These are phyloP conservation scores for Hetaerina titia DNA, from an alignment of 2,888 invertebrate genomes.

Conservation along the genomic window DNA sequence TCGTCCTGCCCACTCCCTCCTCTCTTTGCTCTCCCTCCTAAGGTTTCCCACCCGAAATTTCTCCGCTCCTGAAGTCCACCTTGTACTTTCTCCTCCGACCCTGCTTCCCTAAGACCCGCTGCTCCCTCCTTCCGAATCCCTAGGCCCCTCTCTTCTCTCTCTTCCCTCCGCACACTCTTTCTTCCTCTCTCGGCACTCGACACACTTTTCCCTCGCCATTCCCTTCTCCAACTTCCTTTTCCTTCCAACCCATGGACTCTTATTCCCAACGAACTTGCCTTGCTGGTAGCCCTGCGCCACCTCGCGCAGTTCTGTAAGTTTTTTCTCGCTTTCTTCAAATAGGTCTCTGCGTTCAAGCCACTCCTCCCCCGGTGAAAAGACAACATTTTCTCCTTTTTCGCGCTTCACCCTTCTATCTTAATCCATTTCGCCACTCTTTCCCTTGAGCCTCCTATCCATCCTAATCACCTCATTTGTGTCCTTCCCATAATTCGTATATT, in stretches of 20 bases:
- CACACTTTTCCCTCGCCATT: not conserved
- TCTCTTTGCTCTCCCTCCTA: not conserved
- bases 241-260: not conserved
- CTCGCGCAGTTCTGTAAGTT: not conserved
- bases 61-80: not conserved
- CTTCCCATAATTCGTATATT: not conserved
- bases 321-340: not conserved
- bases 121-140: not conserved
- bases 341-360: constrained; percentile 3
- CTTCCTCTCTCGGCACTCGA: not conserved
- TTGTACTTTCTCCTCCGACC: not conserved
- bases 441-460: not conserved
- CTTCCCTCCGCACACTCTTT: not conserved
- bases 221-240: not conserved
- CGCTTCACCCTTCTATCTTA: not conserved
- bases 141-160: not conserved
- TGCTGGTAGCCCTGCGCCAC: not conserved
- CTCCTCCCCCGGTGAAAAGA: not conserved
- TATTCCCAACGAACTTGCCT: not conserved
- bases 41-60: not conserved
- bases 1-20: not conserved
- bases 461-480: not conserved
- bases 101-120: not conserved
- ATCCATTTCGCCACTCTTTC: not conserved
- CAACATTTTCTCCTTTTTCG: not conserved